Base-by-base conservation (phyloP, 2,888 invertebrate species). In the Sisyra nigra region DNA sequence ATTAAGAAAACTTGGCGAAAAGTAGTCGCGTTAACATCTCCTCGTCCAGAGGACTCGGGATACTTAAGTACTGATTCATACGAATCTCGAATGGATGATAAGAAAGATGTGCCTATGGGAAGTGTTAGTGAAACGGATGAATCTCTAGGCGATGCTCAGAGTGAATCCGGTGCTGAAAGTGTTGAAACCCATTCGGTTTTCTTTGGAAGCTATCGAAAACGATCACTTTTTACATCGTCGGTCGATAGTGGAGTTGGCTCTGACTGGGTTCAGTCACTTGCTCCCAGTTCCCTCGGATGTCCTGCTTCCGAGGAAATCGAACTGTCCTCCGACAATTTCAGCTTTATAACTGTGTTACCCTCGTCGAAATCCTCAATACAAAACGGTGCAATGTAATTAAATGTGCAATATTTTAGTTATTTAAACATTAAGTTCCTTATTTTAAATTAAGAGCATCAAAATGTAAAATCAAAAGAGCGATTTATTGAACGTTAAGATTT, bases 121-220 rank as follows among this genome's bases (percentile, higher is more conserved):
- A 70, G 75, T 62, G 70, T 74, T 53, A 74, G 82, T 60, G 83
- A 75, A 54, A 83, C 83, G 47, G 85, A 83, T 47, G 84, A 84
- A 56, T 80, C 79, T n/a, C 72, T 77, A 47, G 79, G 78, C 31
- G 85, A 85, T 55, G 86, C 80, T 7, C 74, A 82, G 48, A 85
- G 86, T 63, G 87, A 87, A 63, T 87, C 86, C 17, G 87, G 87
- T 1, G 87, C 82, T 3, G 87, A 87, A 57, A 87, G 86, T 63
- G 68, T 86, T 19, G 87, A 85, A 55, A 87, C 87, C 1, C 85
- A 87, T 63, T 87, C 86, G 3, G 86, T 87, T 33, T 82, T 85
- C 57, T 86, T 85, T 53, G 84, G 81, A 39, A 80, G 76, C 57
- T 77, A 78, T 54, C 65, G 76, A 46, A 42, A 31, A 37, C 29